A percentile compares a stretch with the other conserved stretches of the same genome.
Conservation (phyloP, 2,888 invertebrate species). For the Andrena bicolor region DNA sequence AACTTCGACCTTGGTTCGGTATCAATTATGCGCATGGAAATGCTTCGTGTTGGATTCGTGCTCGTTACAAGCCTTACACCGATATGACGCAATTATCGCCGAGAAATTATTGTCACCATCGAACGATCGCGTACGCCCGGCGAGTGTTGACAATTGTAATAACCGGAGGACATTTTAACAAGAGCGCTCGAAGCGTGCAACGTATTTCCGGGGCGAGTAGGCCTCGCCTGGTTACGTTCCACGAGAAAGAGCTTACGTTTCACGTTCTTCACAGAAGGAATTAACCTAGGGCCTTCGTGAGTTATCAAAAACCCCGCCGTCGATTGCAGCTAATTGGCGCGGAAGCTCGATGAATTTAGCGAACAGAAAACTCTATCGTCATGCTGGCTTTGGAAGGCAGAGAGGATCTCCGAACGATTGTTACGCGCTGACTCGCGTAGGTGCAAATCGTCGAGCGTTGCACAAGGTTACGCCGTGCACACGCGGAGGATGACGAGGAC, state of each 20-base stretch:
- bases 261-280: too few species aligned
- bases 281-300: constrained; percentile 11
- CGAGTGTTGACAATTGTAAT: background rate
- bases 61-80: constrained; percentile 10
- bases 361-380: constrained; percentile 2
- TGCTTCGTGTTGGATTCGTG: constrained; percentile 5
- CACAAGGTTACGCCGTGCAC: constrained; percentile 36
- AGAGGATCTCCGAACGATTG: constrained; percentile 3
- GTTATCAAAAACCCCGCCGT: constrained; percentile 15
- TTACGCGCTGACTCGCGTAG: constrained; percentile 31
- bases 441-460: constrained; percentile 40
- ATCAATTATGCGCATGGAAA: constrained; percentile 48
- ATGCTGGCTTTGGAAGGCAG: background rate
- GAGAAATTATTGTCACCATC: constrained; percentile 5
- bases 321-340: constrained; percentile 25
- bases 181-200: too few species aligned
- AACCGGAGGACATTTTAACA: too few species aligned
- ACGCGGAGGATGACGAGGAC: constrained; percentile 39
- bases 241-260: too few species aligned
- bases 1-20: constrained; percentile 38
- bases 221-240: too few species aligned
- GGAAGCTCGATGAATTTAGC: constrained; percentile 14
- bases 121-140: background rate
- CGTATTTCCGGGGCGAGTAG: too few species aligned
- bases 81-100: background rate